Evolutionary conservation across 2,797 vertebrate genomes (phyloP).

Genomic region (Pseudochirops corinnae): DNA sequence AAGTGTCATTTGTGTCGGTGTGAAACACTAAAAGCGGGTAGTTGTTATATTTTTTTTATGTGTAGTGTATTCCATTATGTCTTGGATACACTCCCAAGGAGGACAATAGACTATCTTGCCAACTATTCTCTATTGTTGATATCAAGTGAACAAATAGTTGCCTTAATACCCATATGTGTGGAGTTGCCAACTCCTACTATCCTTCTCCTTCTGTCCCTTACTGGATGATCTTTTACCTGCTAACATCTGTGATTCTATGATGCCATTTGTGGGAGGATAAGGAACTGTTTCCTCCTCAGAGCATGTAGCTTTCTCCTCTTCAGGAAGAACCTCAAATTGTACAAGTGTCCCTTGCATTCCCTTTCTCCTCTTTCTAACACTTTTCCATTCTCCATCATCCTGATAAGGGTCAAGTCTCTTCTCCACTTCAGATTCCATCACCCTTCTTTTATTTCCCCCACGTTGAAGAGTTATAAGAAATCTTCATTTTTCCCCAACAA

Average conservation of each 20-base stretch:
- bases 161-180: background rate
- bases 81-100: background rate
- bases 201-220: background rate
- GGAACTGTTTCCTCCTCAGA: background rate
- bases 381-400: background rate
- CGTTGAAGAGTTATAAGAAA: background rate
- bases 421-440: background rate
- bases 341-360: background rate
- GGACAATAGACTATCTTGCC: background rate
- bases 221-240: background rate
- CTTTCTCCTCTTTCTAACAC: background rate
- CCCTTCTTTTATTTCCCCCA: background rate
- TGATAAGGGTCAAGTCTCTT: background rate
- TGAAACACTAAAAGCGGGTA: background rate
- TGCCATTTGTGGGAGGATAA: background rate
- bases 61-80: background rate
- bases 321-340: background rate
- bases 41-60: background rate
- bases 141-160: background rate
- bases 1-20: background rate
- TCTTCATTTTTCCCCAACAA: background rate
- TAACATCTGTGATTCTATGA: background rate
- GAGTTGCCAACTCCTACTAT: background rate
- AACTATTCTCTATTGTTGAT: background rate
- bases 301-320: background rate